Base-by-base conservation (phyloP, 1,140 invertebrate genomes). In the Laupala kohalensis region DNA sequence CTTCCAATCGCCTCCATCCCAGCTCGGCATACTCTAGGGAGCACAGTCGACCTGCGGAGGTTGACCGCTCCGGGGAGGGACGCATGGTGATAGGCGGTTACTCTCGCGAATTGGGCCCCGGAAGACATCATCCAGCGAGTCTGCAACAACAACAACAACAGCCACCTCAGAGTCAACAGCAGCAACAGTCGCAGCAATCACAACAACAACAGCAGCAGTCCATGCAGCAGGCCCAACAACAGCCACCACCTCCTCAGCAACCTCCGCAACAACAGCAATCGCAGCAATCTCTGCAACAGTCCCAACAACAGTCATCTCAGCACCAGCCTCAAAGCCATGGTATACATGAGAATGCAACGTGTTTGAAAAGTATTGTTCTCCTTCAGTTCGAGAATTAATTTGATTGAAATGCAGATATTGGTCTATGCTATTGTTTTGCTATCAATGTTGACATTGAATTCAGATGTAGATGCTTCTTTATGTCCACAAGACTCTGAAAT, bases 201-300 rank as follows among this genome's bases (percentile, higher is more conserved):
- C 37, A 53, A 1, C 37, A 53, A 4, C 72, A 68, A 74, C 69
- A 80, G 72, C 79, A 73, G 69, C 27, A 67, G 62, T 77, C 75
- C 64, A 79, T 73, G 70, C 76, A 74, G 19, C 75, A 78, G 28
- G 73, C 74, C 24, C 81, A 81, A 64, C 79, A 80, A 63, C 76
- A 80, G 15, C 63, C 25, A n/a, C 23, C 30, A 9, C 84, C 74
- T 77, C 86, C 79, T 77, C 90, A 87, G 5, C 82, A 96, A 27
- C 96, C 9, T 1, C 64, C 9, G 1, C 37, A 53, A 4, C 37
- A 53, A 19, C 37, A 53, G 69, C 79, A 81, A 77, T 80, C 79
- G 37, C 77, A 77, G 15, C 80, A 80, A 28, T 78, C 79, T 28
- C 80, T 78, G 19, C 81, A 81, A 26, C 64, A 78, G 79, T 26